A percentile compares a stretch with the other conserved stretches of the same genome.
These are phyloP conservation scores for Cheiracanthium punctorium DNA, from an alignment of 2,888 invertebrate genomes.

Conservation along the genomic window DNA sequence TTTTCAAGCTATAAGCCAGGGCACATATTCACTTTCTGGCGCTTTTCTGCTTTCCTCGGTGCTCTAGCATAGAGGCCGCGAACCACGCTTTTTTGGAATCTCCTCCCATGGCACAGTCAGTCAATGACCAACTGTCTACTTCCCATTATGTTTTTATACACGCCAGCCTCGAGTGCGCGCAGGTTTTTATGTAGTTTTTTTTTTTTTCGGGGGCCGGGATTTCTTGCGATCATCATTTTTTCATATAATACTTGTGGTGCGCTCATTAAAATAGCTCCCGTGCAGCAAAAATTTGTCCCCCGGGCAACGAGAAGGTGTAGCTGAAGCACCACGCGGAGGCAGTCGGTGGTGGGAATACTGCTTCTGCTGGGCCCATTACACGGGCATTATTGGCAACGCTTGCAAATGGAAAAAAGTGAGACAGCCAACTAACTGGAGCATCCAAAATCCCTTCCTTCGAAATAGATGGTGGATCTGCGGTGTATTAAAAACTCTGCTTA, in stretches of 20 bases:
- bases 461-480: slow-evolving; percentile 30
- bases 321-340: slow-evolving; percentile 16
- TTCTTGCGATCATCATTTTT: slow-evolving; percentile 65
- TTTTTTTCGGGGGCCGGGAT: slow-evolving; percentile 45
- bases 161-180: background rate
- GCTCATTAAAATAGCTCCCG: slow-evolving; percentile 67
- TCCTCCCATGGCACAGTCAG: slow-evolving; percentile 35
- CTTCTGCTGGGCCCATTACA: slow-evolving; percentile 49
- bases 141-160: slow-evolving; percentile 64
- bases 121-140: slow-evolving; percentile 61
- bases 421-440: slow-evolving; percentile 17
- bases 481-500: slow-evolving; percentile 38
- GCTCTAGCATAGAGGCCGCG: slow-evolving; percentile 19
- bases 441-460: background rate
- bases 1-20: slow-evolving; percentile 62
- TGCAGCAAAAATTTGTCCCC: slow-evolving; percentile 50
- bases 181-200: slow-evolving; percentile 58
- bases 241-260: slow-evolving; percentile 56
- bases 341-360: slow-evolving; percentile 46
- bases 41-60: slow-evolving; percentile 36
- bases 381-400: slow-evolving; percentile 55
- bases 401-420: slow-evolving; percentile 49
- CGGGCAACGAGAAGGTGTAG: slow-evolving; percentile 33
- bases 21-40: slow-evolving; percentile 59
- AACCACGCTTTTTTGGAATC: slow-evolving; percentile 27